Evolutionary conservation across 2,797 vertebrate species (phyloP).

Genomic region (Pachyuromys duprasi): DNA sequence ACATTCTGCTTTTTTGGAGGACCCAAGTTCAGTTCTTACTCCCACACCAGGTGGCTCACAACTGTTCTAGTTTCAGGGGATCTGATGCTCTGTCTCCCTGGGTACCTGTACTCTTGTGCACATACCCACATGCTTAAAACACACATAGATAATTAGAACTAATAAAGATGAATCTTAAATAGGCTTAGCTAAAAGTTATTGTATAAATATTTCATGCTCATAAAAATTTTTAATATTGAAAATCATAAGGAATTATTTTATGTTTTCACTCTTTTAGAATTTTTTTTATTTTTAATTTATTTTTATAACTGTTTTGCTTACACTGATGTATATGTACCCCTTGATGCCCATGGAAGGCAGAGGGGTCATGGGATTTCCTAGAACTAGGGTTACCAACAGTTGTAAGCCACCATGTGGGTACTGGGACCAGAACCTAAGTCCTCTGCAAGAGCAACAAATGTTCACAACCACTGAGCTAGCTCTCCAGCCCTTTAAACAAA

Average conservation of each 20-base stretch:
- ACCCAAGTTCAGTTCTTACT: no score
- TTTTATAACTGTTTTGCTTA: not conserved
- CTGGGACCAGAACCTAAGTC: not conserved
- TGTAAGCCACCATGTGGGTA: not conserved
- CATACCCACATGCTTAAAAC: no score
- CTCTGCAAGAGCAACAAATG: not conserved
- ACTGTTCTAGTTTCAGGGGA: not conserved
- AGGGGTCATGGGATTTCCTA: not conserved
- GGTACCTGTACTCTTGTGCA: not conserved
- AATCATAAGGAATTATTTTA: not conserved
- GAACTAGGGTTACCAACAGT: not conserved
- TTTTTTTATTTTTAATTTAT: not conserved
- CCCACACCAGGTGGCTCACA: not conserved
- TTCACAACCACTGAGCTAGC: not conserved
- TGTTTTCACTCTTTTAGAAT: slow-evolving; percentile 6
- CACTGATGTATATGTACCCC: not conserved
- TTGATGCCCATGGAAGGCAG: not conserved
- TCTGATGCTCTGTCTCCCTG: not conserved
- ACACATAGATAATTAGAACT: not conserved
- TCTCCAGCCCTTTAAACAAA: not conserved
- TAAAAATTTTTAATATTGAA: slow-evolving; percentile 44
- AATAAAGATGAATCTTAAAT: not conserved
- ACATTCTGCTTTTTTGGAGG: not conserved
- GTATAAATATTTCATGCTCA: not conserved
- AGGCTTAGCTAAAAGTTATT: not conserved